Conservation (phyloP, 2,113 vertebrate genomes). For the Peromyscus maniculatus region DNA sequence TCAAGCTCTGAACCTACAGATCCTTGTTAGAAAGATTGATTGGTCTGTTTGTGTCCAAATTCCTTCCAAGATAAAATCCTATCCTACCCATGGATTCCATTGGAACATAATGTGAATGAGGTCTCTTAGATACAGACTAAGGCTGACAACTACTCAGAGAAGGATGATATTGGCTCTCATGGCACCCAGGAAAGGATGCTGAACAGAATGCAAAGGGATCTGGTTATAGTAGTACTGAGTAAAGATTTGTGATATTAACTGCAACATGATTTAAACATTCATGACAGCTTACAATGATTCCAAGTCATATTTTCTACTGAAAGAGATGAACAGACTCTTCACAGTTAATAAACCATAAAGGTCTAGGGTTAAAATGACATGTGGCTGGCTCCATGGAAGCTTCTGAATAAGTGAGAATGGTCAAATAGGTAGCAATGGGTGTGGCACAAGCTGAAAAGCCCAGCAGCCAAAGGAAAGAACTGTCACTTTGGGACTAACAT, state of each 20-base stretch:
- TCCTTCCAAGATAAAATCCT: not conserved
- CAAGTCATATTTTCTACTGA: not conserved
- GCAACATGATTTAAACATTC: not conserved
- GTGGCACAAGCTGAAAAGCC: not conserved
- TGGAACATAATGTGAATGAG: not conserved
- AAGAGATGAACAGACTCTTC: not conserved
- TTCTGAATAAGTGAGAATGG: not conserved
- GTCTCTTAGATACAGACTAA: not conserved
- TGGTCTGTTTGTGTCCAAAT: not conserved
- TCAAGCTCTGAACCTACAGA: not conserved
- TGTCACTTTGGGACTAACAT: not conserved
- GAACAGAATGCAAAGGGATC: no score
- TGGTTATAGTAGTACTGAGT: not conserved
- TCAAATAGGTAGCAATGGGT: not conserved
- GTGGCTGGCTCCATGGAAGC: not conserved
- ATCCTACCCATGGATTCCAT: not conserved
- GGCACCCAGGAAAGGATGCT: no score
- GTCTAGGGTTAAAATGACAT: not conserved
- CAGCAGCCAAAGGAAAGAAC: not conserved
- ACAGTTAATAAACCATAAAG: not conserved
- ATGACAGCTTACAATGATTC: not conserved
- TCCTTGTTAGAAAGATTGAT: not conserved
- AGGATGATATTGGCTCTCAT: no score
- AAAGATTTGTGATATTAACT: not conserved
- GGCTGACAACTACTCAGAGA: no score